Evolutionary conservation across 2,888 invertebrate genomes (phyloP), one percentile per base, ranked within the genome.

Genomic region (Trissonchulus sp.): DNA sequence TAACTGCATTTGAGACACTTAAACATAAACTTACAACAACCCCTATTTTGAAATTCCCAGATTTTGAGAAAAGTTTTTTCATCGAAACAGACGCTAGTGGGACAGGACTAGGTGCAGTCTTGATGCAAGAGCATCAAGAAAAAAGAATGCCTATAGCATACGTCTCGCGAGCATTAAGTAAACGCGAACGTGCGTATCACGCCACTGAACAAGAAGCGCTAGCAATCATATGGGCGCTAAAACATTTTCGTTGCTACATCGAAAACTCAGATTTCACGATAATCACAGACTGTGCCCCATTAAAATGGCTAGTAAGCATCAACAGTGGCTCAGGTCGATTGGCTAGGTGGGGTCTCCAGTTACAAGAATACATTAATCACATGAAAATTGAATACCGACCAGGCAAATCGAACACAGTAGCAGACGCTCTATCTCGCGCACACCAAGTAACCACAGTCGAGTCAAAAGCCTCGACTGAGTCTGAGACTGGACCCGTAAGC

Each of bases 21-120:
- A 77, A 28, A 30, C 30, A 72, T 15, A 38, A 68, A 33, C 48
- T 80, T 33, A 69, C 69, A 2, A 63, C 35, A 3, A 33, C 28
- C 34, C 78, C 79, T 28, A 75, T 79, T 69, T 65, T 80, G 30
- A 34, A 71, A 72, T 48, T 76, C 28, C 79, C 80, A 60, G 77
- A 80, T 68, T 72, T 78, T 23, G 23, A 23, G 1, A 71, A 76
- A 33, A 48, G 73, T 18, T 79, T 79, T 60, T 74, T 78, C 8
- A 38, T 80, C 3, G 74, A 77, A 73, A 77, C 78, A 2, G 81
- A 82, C 73, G 82, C 79, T 2, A 79, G 79, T 15, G 76, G 75
- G 18, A 72, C 71, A 30, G 82, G 80, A 0, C 48, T 80, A 3
- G 82, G 80, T 2, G 79, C 81, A 0, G 80, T 78, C 1, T 77